A percentile compares a stretch with the other conserved stretches of the same genome.
phyloP scores from a whole-genome alignment of 2,797 vertebrate genomes.

The Percopsis omiscomaycus region DNA sequence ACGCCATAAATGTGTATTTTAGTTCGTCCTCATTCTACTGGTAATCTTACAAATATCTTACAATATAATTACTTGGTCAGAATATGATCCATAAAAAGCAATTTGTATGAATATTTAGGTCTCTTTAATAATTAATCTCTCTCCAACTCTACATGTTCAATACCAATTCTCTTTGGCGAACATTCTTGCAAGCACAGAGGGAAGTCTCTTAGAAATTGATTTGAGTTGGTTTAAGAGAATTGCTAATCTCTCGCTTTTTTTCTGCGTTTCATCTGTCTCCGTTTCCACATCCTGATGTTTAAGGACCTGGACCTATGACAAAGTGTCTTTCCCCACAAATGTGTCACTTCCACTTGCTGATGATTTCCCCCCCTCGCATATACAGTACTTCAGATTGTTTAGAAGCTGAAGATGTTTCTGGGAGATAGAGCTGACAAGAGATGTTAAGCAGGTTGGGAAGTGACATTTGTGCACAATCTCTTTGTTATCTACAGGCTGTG shows the following conservation, averaged over 20 bases:
- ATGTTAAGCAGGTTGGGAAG: slow-evolving; percentile 29
- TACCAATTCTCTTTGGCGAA: slow-evolving; percentile 22
- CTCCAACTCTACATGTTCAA: slow-evolving; percentile 17
- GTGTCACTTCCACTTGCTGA: slow-evolving; percentile 8
- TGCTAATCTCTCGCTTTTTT: not conserved
- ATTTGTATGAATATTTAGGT: slow-evolving; percentile 46
- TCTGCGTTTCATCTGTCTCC: not conserved
- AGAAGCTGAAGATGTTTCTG: slow-evolving; percentile 28
- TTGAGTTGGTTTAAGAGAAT: slow-evolving; percentile 21
- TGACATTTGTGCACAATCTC: slow-evolving; percentile 51
- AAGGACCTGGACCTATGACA: slow-evolving; percentile 14
- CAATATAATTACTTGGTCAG: slow-evolving; percentile 39
- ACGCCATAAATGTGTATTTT: slow-evolving; percentile 13
- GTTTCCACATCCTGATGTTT: not conserved
- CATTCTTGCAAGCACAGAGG: slow-evolving; percentile 7
- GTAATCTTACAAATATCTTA: slow-evolving; percentile 29
- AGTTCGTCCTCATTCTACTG: slow-evolving; percentile 25
- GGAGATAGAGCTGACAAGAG: slow-evolving; percentile 17
- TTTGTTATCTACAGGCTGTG: slow-evolving; percentile 51
- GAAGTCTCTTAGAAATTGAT: slow-evolving; percentile 19
- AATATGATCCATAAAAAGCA: slow-evolving; percentile 47
- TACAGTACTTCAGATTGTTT: slow-evolving; percentile 7
- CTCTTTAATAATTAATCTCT: slow-evolving; percentile 47
- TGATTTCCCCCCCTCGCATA: slow-evolving; percentile 15
- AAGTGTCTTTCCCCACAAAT: slow-evolving; percentile 14